These are phyloP conservation scores for Diploscapter pachys DNA, from an alignment of 1,140 invertebrate genomes.

Conservation along the genomic window DNA sequence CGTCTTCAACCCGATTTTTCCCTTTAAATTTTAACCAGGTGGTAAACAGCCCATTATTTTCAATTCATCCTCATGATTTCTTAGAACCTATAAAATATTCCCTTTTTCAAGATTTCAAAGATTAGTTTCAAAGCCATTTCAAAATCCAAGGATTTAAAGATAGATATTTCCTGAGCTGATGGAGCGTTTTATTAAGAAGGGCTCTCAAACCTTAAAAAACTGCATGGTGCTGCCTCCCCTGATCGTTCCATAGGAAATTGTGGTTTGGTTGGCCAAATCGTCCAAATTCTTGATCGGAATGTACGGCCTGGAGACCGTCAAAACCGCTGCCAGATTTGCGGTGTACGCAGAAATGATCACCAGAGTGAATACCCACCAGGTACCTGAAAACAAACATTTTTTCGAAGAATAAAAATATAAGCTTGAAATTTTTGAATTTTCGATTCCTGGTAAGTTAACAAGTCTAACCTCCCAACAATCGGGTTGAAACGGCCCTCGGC, in stretches of 20 bases:
- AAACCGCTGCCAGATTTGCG: constrained; percentile 92
- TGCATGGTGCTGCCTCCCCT: constrained; percentile 71
- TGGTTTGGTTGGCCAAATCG: constrained; percentile 86
- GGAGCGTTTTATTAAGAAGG: neutral
- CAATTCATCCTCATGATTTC: too few relatives aligned
- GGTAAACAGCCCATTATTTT: too few relatives aligned
- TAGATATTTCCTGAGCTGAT: too few relatives aligned
- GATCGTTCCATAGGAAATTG: constrained; percentile 87
- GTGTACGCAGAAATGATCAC: constrained; percentile 98
- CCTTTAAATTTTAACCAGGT: too few relatives aligned
- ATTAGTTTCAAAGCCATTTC: too few relatives aligned
- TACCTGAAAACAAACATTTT: constrained; percentile 61
- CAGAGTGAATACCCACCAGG: constrained; percentile 99
- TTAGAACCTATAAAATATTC: too few relatives aligned
- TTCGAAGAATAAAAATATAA: neutral
- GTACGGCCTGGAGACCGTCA: constrained; percentile 85
- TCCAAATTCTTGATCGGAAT: constrained; percentile 87
- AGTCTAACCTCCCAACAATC: constrained; percentile 74
- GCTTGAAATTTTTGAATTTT: neutral
- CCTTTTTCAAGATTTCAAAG: too few relatives aligned
- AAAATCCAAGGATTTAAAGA: too few relatives aligned
- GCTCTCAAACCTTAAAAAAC: constrained; percentile 46
- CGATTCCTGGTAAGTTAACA: neutral
- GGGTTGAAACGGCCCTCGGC: constrained; percentile 84
- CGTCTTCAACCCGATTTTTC: too few relatives aligned